Percentiles rank a stretch among this genome's conserved stretches.
Conservation (phyloP, 2,888 invertebrate genomes). For the Eupithecia subfuscata region DNA sequence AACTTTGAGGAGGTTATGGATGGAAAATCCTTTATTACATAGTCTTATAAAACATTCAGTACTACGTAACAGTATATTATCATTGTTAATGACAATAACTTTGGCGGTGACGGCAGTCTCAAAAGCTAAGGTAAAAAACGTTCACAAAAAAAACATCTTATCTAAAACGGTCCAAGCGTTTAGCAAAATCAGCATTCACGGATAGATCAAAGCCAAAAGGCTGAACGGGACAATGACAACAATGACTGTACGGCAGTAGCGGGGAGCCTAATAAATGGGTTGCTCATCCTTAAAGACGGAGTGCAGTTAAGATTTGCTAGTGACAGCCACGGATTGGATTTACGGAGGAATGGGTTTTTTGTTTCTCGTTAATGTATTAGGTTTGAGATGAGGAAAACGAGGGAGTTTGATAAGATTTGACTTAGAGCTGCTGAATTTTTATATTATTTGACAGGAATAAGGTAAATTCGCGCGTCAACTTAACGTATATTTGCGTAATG, state of each 20-base stretch:
- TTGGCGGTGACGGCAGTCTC: background rate
- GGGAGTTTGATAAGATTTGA: slow-evolving; percentile 4
- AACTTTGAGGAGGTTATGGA: too few relatives aligned
- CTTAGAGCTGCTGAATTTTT: background rate
- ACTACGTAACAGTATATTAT: too few relatives aligned
- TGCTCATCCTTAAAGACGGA: slow-evolving; percentile 42
- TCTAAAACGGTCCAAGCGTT: background rate
- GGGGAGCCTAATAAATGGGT: slow-evolving; percentile 23
- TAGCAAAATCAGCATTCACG: slow-evolving; percentile 10
- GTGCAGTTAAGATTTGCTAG: slow-evolving; percentile 32
- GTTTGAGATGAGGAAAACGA: slow-evolving; percentile 17
- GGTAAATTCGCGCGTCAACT: background rate
- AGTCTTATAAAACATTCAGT: too few relatives aligned
- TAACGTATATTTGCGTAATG: background rate
- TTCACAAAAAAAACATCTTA: background rate
- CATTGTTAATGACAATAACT: background rate
- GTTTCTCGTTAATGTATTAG: slow-evolving; percentile 23
- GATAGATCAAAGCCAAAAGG: slow-evolving; percentile 19
- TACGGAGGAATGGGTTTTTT: slow-evolving; percentile 17
- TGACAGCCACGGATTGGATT: slow-evolving; percentile 19
- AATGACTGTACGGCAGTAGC: slow-evolving; percentile 11
- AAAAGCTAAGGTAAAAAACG: background rate
- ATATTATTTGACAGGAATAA: background rate
- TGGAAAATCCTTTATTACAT: too few relatives aligned
- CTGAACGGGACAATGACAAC: slow-evolving; percentile 14